Evolutionary conservation across 1,140 invertebrate genomes (phyloP).

Genomic region (Drosophila nigromelanica): DNA sequence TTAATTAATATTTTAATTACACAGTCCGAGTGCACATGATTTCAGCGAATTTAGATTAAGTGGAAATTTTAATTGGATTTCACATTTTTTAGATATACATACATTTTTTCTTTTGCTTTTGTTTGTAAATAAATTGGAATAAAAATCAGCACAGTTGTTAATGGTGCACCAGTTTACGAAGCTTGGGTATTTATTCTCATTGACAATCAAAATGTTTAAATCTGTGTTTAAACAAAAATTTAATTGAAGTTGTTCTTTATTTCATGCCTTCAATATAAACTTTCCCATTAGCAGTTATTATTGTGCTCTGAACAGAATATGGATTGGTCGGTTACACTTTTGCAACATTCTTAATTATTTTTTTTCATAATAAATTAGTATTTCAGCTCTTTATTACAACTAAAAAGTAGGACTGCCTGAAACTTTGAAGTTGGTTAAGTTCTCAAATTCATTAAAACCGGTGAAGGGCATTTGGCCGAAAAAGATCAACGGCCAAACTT

Average conservation of each 20-base stretch:
- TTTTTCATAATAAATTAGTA: too few species aligned
- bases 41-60: constrained; percentile 52
- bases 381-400: too few species aligned
- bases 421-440: not conserved
- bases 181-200: constrained; percentile 1
- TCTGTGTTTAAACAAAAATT: not conserved
- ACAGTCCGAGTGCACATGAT: constrained; percentile 27
- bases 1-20: constrained; percentile 77
- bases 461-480: constrained; percentile 23
- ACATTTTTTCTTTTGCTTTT: too few species aligned
- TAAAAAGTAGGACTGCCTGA: not conserved
- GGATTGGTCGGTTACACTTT: too few species aligned
- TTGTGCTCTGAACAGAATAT: too few species aligned
- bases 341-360: too few species aligned
- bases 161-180: not conserved
- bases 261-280: too few species aligned
- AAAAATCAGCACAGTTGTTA: not conserved
- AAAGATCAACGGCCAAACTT: constrained; percentile 38
- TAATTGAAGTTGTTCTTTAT: too few species aligned
- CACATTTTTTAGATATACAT: not conserved
- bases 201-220: not conserved
- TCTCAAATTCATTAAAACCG: constrained; percentile 26
- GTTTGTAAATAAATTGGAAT: not conserved
- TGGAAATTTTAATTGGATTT: constrained; percentile 60
- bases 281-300: too few species aligned